These are phyloP conservation scores for Tenebrio molitor DNA, from an alignment of 1,140 invertebrate genomes.

Conservation along the genomic window DNA sequence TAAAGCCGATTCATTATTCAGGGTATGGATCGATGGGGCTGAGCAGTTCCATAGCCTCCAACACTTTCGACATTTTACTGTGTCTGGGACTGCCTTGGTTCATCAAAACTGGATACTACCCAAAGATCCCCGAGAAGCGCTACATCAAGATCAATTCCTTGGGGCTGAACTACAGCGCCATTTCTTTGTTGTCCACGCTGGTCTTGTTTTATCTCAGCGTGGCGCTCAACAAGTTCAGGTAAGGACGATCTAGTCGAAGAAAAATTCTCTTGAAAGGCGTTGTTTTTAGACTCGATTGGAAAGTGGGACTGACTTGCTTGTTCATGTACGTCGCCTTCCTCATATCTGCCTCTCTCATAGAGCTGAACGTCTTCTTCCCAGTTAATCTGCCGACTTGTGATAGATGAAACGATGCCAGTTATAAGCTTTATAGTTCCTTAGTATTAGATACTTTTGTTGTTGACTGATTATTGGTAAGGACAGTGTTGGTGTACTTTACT, in stretches of 20 bases:
- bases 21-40: conserved; percentile 92
- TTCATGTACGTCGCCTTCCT: conserved; percentile 84
- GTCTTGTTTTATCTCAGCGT: conserved; percentile 82
- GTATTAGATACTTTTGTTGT: conserved; percentile 22
- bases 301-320: conserved; percentile 82
- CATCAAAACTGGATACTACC: conserved; percentile 83
- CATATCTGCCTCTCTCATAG: conserved; percentile 83
- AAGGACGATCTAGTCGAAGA: conserved; percentile 44
- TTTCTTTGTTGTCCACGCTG: conserved; percentile 82
- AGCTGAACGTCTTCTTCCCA: conserved; percentile 88
- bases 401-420: conserved; percentile 51
- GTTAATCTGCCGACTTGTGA: conserved; percentile 86
- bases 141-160: conserved; percentile 84
- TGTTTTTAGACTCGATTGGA: conserved; percentile 75
- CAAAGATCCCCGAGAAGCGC: conserved; percentile 76
- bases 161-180: conserved; percentile 84
- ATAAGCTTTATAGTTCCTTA: neutral
- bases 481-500: neutral
- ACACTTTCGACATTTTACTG: conserved; percentile 89
- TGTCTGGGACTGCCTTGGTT: conserved; percentile 90
- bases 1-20: conserved; percentile 62
- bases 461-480: conserved; percentile 29
- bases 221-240: conserved; percentile 81
- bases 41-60: conserved; percentile 91
- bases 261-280: neutral